Percentiles rank a stretch among this genome's conserved stretches.
Conservation (phyloP, 2,113 vertebrate species). For the Chaetops frenatus region DNA sequence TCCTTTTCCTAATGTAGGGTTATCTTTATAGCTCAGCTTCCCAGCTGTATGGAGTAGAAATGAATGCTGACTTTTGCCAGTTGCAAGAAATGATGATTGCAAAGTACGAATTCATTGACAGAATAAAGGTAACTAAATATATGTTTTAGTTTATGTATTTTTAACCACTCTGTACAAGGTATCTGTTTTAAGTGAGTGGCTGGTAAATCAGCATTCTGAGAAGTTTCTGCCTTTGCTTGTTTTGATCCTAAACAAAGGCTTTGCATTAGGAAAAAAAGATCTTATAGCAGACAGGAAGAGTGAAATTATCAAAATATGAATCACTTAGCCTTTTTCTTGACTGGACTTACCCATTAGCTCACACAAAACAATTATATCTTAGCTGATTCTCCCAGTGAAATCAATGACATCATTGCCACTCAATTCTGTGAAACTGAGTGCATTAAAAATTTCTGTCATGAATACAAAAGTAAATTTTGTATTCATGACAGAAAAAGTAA, state of each 20-base stretch:
- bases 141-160: not conserved
- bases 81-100: constrained; percentile 81
- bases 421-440: not conserved
- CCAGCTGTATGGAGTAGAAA: constrained; percentile 83
- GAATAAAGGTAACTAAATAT: constrained; percentile 78
- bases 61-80: constrained; percentile 84
- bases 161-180: not conserved
- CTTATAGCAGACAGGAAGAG: not conserved
- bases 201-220: not conserved
- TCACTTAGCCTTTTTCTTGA: not conserved
- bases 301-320: not conserved
- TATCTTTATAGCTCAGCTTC: constrained; percentile 86
- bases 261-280: not conserved
- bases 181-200: not conserved
- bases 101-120: constrained; percentile 82
- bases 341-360: not conserved
- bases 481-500: too few species aligned
- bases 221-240: not conserved
- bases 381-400: not conserved
- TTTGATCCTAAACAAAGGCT: not conserved
- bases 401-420: not conserved
- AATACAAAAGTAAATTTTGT: not conserved
- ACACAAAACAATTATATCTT: not conserved
- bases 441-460: not conserved
- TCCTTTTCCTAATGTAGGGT: constrained; percentile 74